Conservation (phyloP, 2,113 vertebrate species). For the Podarcis muralis region DNA sequence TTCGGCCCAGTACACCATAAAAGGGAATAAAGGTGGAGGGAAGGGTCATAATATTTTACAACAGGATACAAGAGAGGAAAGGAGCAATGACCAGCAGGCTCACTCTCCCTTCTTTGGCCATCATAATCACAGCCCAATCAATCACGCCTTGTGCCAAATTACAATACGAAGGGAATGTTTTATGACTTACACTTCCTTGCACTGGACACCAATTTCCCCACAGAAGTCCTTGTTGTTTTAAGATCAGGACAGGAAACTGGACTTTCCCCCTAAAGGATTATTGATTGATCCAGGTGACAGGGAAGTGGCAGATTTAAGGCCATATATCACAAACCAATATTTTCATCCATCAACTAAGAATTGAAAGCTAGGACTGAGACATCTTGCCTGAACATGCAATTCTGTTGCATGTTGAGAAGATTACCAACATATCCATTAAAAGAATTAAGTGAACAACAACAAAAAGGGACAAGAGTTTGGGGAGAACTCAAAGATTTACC, state of each 20-base stretch:
- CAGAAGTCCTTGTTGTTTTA: constrained; percentile 78
- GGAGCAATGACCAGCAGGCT: constrained; percentile 90
- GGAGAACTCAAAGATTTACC: constrained; percentile 18
- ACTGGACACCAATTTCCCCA: constrained; percentile 74
- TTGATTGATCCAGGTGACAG: constrained; percentile 58
- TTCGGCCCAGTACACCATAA: constrained; percentile 65
- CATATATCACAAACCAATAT: fast-evolving
- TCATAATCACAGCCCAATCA: constrained; percentile 82
- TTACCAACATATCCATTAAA: background rate
- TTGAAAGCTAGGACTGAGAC: background rate
- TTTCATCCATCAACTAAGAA: background rate
- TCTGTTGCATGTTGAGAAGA: background rate
- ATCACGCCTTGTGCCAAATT: constrained; percentile 83
- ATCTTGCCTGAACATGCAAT: background rate
- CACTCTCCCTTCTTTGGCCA: constrained; percentile 85
- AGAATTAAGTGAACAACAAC: background rate
- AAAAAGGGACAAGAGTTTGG: background rate
- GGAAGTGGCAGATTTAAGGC: background rate
- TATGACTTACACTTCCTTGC: constrained; percentile 84
- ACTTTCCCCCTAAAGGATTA: constrained; percentile 76
- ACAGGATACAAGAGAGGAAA: constrained; percentile 81
- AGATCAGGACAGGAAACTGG: constrained; percentile 80
- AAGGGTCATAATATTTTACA: constrained; percentile 88
- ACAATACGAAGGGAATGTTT: constrained; percentile 85
- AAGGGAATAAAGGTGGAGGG: constrained; percentile 59